Base-by-base conservation (phyloP, 2,797 vertebrate genomes). In the Harpagifer antarcticus region DNA sequence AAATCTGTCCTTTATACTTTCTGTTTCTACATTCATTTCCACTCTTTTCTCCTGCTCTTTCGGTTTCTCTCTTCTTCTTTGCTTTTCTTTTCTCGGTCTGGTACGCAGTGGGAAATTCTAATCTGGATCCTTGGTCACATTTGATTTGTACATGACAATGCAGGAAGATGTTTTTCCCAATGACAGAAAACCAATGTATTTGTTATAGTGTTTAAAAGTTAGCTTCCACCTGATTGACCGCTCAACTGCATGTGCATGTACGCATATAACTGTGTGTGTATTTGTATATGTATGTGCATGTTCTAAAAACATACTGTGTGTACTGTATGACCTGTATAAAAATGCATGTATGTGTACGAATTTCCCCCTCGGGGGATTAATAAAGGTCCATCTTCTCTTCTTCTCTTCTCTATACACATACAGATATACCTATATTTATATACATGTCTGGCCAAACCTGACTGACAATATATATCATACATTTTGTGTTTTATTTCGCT, bases 1-100 rank as follows among this genome's bases (percentile, higher is more conserved):
- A 84, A 86, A 90, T 85, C 81, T 78, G 70, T 85, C 82, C 87
- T 86, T 66, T 78, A 68, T 79, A 83, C 75, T 83, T 62, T 61
- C 44, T 75, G 72, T 79, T 76, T 81, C 69, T 68, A 79, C 78
- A 82, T 68, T 78, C 76, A 61, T 64, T 48, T 73, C 64, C 71
- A 53, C 67, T 81, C 61, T 50, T 7, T 37, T 74, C 43, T 16
- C 11, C 33, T 49, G 47, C 20, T 6, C 33, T 66, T 57, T 70
- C 48, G 20, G 45, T 63, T 86, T 58, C 45, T 52, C 31, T 83
- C 83, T 37, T 37, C 8, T 37, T 37, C 33, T 37, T 37, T 75
- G 76, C 70, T 72, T 55, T 48, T 33, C 20, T 66, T 78, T 66
- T 79, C 61, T 76, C 50, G 80, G 62, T 78, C 78, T 84, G 79